Evolutionary conservation across 2,113 vertebrate species (phyloP).

Genomic region (Stomatorhinus ivindoensis): DNA sequence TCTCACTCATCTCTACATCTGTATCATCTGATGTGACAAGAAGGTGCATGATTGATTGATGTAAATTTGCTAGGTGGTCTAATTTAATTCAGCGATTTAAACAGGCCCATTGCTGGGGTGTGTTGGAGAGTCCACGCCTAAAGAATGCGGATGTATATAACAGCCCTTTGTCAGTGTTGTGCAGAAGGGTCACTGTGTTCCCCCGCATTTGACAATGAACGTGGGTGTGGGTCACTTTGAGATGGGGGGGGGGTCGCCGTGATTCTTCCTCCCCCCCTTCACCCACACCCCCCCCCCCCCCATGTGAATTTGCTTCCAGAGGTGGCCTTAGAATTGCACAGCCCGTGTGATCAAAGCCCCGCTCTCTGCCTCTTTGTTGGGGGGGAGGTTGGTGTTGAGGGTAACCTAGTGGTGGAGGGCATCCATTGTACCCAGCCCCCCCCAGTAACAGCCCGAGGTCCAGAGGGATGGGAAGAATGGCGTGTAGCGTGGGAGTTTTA

Average conservation of each 20-base stretch:
- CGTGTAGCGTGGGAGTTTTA: constrained; percentile 12
- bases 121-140: background rate
- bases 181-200: background rate
- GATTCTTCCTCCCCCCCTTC: background rate
- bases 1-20: background rate
- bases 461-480: constrained; percentile 10
- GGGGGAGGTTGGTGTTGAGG: background rate
- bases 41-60: background rate
- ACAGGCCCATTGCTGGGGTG: background rate
- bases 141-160: background rate
- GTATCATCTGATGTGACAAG: background rate
- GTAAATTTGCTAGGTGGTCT: background rate
- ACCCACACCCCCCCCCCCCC: background rate
- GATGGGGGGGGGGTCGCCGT: background rate
- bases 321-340: background rate
- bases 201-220: background rate
- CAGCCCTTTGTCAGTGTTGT: background rate
- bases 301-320: background rate
- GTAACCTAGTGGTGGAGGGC: background rate
- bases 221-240: background rate
- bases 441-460: constrained; percentile 37
- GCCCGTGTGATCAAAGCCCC: constrained; percentile 4
- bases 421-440: constrained; percentile 17
- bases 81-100: constrained; percentile 3
- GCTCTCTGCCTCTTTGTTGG: constrained; percentile 1